phyloP scores from a whole-genome alignment of 2,888 invertebrate species.

The Cetonia aurata region DNA sequence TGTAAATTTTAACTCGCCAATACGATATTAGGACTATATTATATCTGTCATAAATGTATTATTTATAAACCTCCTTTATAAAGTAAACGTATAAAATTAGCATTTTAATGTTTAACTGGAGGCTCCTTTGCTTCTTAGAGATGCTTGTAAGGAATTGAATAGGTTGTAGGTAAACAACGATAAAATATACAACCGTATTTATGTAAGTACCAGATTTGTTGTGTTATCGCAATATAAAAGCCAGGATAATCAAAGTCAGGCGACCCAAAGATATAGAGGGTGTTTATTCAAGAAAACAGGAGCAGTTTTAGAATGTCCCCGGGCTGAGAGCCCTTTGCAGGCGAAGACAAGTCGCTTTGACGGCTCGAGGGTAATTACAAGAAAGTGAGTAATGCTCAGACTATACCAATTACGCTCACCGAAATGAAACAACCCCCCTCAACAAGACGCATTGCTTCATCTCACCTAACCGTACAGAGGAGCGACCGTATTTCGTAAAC shows the following conservation, averaged over 20 bases:
- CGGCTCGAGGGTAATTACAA: conserved; percentile 66
- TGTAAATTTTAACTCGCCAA: too few relatives aligned
- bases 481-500: background rate
- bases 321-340: conserved; percentile 62
- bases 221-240: conserved; percentile 29
- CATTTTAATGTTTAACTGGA: too few relatives aligned
- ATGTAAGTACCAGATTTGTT: background rate
- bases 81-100: too few relatives aligned
- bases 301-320: conserved; percentile 61
- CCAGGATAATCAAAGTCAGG: conserved; percentile 45
- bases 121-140: too few relatives aligned
- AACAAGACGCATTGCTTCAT: conserved; percentile 42
- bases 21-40: too few relatives aligned
- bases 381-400: conserved; percentile 66
- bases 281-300: conserved; percentile 56
- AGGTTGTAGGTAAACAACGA: too few relatives aligned
- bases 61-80: too few relatives aligned
- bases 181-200: background rate
- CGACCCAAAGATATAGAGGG: conserved; percentile 50
- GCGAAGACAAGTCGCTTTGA: conserved; percentile 66
- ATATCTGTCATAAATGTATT: too few relatives aligned
- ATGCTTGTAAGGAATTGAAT: too few relatives aligned
- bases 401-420: conserved; percentile 64
- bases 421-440: conserved; percentile 44
- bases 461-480: conserved; percentile 44